phyloP scores from a whole-genome alignment of 2,797 vertebrate genomes.

The Anguilla obscura region DNA sequence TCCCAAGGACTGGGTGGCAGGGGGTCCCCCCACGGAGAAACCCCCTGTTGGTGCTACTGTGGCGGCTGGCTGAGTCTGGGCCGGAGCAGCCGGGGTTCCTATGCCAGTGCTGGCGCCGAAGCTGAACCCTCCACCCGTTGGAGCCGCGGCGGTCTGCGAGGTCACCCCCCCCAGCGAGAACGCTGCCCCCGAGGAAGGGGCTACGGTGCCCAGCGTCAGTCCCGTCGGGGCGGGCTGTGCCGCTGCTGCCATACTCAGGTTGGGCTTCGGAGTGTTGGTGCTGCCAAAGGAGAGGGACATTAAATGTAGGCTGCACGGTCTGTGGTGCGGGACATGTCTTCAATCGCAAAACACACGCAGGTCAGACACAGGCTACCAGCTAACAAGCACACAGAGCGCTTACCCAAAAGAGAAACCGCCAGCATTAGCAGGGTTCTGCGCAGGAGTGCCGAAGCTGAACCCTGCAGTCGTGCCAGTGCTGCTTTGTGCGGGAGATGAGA shows the following conservation, averaged over 20 bases:
- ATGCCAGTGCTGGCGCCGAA: conserved; percentile 52
- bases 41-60: conserved; percentile 35
- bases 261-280: conserved; percentile 66
- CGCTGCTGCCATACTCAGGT: conserved; percentile 55
- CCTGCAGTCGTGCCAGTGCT: conserved; percentile 52
- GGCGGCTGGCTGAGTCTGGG: conserved; percentile 35
- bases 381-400: conserved; percentile 36
- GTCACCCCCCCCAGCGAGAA: conserved; percentile 61
- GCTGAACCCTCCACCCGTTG: conserved; percentile 60
- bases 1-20: conserved; percentile 18
- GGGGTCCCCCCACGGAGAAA: conserved; percentile 52
- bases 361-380: neutral
- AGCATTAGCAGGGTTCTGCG: conserved; percentile 40
- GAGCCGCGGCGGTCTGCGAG: conserved; percentile 55
- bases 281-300: conserved; percentile 38
- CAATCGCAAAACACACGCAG: neutral
- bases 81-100: conserved; percentile 30
- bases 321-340: neutral
- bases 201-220: conserved; percentile 60
- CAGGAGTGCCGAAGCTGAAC: conserved; percentile 67
- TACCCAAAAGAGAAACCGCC: conserved; percentile 70
- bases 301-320: neutral
- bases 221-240: conserved; percentile 58
- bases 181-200: conserved; percentile 60
- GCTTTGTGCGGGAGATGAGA: conserved; percentile 62